These are phyloP conservation scores for Metallyticus violacea DNA, from an alignment of 2,888 invertebrate species.

Conservation along the genomic window DNA sequence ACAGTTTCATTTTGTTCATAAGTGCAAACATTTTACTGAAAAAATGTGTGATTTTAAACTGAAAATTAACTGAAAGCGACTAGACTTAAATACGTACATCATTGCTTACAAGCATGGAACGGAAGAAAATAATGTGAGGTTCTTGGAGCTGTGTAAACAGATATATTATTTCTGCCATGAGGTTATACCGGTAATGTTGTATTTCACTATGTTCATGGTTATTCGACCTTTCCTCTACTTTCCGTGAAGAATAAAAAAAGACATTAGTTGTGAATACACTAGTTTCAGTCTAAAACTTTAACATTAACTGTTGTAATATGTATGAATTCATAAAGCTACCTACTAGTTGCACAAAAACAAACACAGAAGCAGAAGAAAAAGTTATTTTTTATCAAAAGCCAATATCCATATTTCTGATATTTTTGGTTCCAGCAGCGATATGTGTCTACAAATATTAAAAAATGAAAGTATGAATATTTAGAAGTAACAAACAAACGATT, in stretches of 20 bases:
- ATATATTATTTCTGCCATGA: background rate
- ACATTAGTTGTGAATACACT: background rate
- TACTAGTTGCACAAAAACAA: background rate
- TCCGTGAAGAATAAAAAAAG: background rate
- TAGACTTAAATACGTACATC: no score
- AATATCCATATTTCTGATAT: background rate
- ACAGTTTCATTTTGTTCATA: background rate
- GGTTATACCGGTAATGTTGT: background rate
- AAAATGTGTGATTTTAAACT: background rate
- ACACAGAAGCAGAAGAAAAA: background rate
- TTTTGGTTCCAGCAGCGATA: no score
- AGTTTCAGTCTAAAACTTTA: background rate
- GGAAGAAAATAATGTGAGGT: background rate
- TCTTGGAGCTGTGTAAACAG: background rate
- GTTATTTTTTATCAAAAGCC: background rate
- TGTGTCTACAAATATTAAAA: no score
- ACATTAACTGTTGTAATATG: background rate
- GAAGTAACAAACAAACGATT: no score
- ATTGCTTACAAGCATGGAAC: background rate
- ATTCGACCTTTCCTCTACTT: background rate
- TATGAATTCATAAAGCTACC: background rate
- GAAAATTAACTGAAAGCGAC: background rate
- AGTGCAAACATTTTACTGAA: no score
- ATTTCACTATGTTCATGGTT: background rate
- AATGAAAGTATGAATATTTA: no score